These are phyloP conservation scores for Sebastes kiyomatsui DNA, from an alignment of 2,797 vertebrate genomes.

Conservation along the genomic window DNA sequence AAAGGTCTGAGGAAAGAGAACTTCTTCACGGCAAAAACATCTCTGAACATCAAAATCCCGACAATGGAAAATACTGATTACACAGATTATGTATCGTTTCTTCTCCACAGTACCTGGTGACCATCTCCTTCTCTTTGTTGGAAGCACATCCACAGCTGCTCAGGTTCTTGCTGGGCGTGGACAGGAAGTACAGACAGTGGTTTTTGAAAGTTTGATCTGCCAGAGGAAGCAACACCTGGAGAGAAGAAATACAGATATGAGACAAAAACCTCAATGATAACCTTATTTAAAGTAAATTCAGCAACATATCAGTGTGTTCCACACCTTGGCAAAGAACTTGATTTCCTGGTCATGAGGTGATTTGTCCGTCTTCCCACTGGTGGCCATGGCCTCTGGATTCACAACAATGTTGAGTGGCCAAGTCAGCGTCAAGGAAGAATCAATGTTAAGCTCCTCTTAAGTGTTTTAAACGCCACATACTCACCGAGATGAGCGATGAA, in stretches of 20 bases:
- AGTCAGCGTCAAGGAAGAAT: neutral
- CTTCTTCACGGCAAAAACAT: neutral
- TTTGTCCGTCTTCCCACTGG: slow-evolving; percentile 96
- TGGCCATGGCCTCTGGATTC: slow-evolving; percentile 93
- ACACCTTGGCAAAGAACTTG: slow-evolving; percentile 99
- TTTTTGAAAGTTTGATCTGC: slow-evolving; percentile 97
- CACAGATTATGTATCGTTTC: neutral
- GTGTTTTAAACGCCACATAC: slow-evolving; percentile 47
- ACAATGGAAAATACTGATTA: neutral
- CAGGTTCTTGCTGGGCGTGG: slow-evolving; percentile 92
- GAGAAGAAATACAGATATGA: neutral
- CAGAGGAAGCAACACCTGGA: slow-evolving; percentile 93
- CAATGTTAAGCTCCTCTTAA: neutral
- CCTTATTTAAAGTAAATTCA: neutral
- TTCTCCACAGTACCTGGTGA: slow-evolving; percentile 87
- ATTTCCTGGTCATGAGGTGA: slow-evolving; percentile 98
- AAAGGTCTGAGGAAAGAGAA: neutral
- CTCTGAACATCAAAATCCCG: neutral
- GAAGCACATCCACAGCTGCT: slow-evolving; percentile 96
- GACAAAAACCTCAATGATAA: neutral
- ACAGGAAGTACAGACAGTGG: slow-evolving; percentile 96
- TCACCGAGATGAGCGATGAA: slow-evolving; percentile 98
- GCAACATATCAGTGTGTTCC: slow-evolving; percentile 12
- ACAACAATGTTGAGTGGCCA: slow-evolving; percentile 27
- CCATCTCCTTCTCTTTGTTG: slow-evolving; percentile 99